phyloP scores from a whole-genome alignment of 2,113 vertebrate genomes.

The Mirounga angustirostris region DNA sequence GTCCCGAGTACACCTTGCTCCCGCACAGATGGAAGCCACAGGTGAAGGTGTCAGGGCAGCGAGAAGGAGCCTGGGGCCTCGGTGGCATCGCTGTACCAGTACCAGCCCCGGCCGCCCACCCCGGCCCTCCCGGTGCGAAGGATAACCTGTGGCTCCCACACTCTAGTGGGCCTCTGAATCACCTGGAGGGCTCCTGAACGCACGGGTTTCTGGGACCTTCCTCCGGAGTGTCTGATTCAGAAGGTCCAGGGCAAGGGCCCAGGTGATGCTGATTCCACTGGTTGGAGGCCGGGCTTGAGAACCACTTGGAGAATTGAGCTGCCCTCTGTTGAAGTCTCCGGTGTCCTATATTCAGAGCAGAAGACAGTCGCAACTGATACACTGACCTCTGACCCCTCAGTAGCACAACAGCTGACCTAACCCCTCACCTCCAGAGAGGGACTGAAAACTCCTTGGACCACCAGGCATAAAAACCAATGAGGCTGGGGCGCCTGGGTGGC shows the following conservation, averaged over 20 bases:
- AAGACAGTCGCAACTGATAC: not conserved
- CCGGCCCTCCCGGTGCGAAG: not conserved
- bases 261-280: not conserved
- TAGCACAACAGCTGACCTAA: not conserved
- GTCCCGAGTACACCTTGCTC: not conserved
- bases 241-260: not conserved
- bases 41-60: not conserved
- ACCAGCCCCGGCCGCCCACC: not conserved
- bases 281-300: not conserved
- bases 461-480: not conserved
- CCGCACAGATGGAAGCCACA: not conserved
- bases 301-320: not conserved
- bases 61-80: not conserved
- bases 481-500: not conserved
- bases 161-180: too few relatives aligned
- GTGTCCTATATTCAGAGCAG: not conserved
- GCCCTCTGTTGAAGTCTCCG: not conserved
- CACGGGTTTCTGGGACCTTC: not conserved
- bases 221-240: not conserved
- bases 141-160: not conserved
- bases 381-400: not conserved
- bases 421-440: not conserved
- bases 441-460: not conserved
- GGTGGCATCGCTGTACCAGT: fast-evolving
- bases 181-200: not conserved